Base-by-base conservation (phyloP, 2,888 invertebrate genomes). In the Congeria kusceri region DNA sequence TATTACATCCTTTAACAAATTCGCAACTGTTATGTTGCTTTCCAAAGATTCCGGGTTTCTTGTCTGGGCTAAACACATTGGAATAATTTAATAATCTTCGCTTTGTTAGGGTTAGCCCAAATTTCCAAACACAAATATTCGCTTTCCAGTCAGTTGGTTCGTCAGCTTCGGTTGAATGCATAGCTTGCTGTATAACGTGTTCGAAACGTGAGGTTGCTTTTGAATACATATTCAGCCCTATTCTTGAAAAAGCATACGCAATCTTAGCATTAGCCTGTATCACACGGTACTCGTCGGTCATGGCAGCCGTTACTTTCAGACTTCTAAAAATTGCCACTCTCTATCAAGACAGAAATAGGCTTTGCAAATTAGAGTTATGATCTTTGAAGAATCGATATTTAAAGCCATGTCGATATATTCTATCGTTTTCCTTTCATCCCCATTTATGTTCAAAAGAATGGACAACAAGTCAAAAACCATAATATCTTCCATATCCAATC, bases 191-290 rank as follows among this genome's bases (percentile, higher is more conserved):
- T 7, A 73, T 46, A 9, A 69, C 64, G 13, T 29, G 32, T n/a
- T 59, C 28, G 44, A 68, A 77, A 25, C 58, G 28, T 28, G 23
- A 3, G 13, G 49, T 44, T 13, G 69, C 63, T 15, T 59, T 47
- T 27, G 28, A 25, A 28, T 61, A 73, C 1, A 49, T n/a, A 0
- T 71, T 47, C 11, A 70, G 18, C 27, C 75, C 74, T 47, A 68
- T 56, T 71, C 64, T 44, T 13, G 74, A 56, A 20, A 67, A 75
- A 11, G 57, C 39, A 32, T 70, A 68, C 7, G 64, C 79, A 0
- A 67, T 58, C 49, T 75, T 71, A 32, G 79, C 75, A 44, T 75
- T 71, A n/a, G 71, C 71, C 47, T 59, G 25, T 18, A 71, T 3
- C 13, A 59, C 27, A 59, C 59, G 44, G 3, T 27, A 39, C 15